phyloP scores from a whole-genome alignment of 2,113 vertebrate species.

The Chloebia gouldiae region DNA sequence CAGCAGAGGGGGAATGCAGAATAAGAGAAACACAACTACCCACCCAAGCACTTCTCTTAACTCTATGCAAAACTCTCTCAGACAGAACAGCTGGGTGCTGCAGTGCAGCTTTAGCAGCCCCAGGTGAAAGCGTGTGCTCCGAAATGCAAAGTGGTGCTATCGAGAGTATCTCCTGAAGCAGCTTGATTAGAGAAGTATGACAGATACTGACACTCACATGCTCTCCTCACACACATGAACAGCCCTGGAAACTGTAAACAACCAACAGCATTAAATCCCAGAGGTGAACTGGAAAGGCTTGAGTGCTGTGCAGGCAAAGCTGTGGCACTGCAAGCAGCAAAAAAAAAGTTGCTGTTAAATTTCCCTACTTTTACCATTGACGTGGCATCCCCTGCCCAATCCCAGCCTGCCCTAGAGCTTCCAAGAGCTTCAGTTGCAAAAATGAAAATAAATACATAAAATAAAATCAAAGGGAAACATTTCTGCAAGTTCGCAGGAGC shows the following conservation, averaged over 20 bases:
- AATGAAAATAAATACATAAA: not conserved
- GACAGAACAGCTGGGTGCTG: not conserved
- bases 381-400: not conserved
- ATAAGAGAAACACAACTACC: not conserved
- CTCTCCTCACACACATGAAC: not conserved
- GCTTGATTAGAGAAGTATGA: not conserved
- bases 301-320: not conserved
- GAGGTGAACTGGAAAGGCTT: not conserved
- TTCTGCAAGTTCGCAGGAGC: not conserved
- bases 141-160: not conserved
- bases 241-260: not conserved
- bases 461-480: not conserved
- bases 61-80: not conserved
- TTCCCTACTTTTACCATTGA: not conserved
- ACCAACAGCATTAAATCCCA: not conserved
- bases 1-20: not conserved
- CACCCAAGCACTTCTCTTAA: not conserved
- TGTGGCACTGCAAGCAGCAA: not conserved
- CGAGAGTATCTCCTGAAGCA: not conserved
- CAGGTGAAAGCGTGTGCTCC: not conserved
- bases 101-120: not conserved
- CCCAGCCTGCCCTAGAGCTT: not conserved
- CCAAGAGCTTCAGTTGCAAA: not conserved
- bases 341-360: not conserved
- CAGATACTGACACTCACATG: not conserved